phyloP scores from a whole-genome alignment of 2,113 vertebrate genomes.

The Cariama cristata region DNA sequence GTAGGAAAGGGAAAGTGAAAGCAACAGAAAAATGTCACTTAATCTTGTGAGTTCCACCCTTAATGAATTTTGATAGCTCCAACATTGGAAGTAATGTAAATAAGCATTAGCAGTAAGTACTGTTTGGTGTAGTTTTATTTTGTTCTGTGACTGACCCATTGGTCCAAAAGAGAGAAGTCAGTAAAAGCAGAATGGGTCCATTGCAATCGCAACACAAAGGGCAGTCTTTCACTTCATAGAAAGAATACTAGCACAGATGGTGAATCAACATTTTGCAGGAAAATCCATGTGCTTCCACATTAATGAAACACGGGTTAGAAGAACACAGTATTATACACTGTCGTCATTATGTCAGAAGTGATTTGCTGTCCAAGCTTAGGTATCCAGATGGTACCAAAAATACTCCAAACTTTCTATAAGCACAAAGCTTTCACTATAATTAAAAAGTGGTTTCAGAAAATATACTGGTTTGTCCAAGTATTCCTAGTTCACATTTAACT shows the following conservation, averaged over 20 bases:
- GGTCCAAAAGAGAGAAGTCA: neutral
- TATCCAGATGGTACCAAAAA: conserved; percentile 62
- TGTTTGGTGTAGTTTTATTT: neutral
- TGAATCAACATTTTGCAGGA: conserved; percentile 42
- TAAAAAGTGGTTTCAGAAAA: conserved; percentile 34
- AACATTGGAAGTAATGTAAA: neutral
- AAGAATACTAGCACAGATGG: conserved; percentile 65
- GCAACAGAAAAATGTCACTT: neutral
- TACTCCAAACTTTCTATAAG: conserved; percentile 19
- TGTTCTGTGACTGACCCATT: neutral
- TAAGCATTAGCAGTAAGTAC: neutral
- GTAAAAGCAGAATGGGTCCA: neutral
- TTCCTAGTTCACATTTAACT: neutral
- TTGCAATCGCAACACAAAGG: neutral
- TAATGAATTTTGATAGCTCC: neutral
- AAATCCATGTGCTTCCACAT: conserved; percentile 60
- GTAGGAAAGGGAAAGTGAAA: neutral
- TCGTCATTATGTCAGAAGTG: conserved; percentile 31
- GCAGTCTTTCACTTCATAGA: neutral
- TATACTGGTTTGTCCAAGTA: neutral
- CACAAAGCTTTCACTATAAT: conserved; percentile 44
- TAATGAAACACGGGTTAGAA: conserved; percentile 33
- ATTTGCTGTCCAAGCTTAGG: conserved; percentile 53
- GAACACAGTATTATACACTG: conserved; percentile 41
- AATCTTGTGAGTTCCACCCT: neutral